A percentile compares a stretch with the other conserved stretches of the same genome.
Evolutionary conservation across 1,140 invertebrate species (phyloP).

Genomic region (Lasaia peninsularis): DNA sequence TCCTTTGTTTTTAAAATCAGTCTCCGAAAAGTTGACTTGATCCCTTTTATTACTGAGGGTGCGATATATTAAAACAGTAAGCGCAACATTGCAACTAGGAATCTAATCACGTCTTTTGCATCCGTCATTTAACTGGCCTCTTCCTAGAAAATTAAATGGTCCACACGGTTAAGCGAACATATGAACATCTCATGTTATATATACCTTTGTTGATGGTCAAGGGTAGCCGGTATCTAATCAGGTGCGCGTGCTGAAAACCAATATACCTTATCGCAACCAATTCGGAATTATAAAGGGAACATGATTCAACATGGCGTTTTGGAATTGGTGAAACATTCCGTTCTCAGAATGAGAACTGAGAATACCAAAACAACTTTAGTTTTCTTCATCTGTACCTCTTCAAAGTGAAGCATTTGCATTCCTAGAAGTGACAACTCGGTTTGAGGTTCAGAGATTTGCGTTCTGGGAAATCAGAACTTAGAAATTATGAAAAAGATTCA

Average conservation of each 20-base stretch:
- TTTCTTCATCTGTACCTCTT: too few relatives aligned
- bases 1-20: neutral
- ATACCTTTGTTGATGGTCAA: conserved; percentile 17
- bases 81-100: conserved; percentile 46
- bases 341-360: neutral
- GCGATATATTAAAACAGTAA: conserved; percentile 36
- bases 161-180: conserved; percentile 47
- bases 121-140: conserved; percentile 56
- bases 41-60: too few relatives aligned
- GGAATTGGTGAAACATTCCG: conserved; percentile 17
- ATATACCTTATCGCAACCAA: conserved; percentile 9
- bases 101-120: conserved; percentile 44
- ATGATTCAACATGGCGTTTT: conserved; percentile 33
- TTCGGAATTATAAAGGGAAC: conserved; percentile 40
- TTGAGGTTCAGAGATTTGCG: too few relatives aligned
- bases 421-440: too few relatives aligned
- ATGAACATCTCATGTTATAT: conserved; percentile 43
- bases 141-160: conserved; percentile 70
- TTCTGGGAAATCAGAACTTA: too few relatives aligned
- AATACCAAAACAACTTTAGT: too few relatives aligned
- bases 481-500: too few relatives aligned
- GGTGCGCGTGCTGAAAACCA: conserved; percentile 6
- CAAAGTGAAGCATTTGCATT: too few relatives aligned
- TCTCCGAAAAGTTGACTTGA: neutral
- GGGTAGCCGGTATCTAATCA: neutral